Base-by-base conservation (phyloP, 2,888 invertebrate genomes). In the Diaprepes abbreviatus region DNA sequence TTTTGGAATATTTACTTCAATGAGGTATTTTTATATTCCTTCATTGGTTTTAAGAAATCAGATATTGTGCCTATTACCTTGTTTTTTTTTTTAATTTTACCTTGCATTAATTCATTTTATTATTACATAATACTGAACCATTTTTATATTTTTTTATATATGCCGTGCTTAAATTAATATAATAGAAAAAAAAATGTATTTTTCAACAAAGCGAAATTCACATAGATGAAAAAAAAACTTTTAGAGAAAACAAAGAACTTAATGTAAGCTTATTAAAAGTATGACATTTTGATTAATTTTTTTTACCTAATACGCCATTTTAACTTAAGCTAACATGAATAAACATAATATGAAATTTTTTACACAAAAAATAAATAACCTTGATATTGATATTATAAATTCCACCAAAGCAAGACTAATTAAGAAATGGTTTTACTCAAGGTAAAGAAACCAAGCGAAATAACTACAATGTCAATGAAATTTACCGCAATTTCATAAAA, bases 371-470 rank as follows among this genome's bases (percentile, higher is more conserved):
- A 57, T 19, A 24, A 66, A 40, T 52, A 68, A 59, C 71, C 71
- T 68, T 71, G 71, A 64, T 71, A 67, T 68, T 71, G 71, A 65
- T 71, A 71, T 71, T 71, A 71, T 58, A 71, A 67, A 71, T 71
- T 71, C 71, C 65, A 71, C 57, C 60, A 68, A 71, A 68, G 71
- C 71, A 68, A 59, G 71, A 71, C 71, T 71, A 71, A 71, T 71
- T 71, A 71, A 68, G 57, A 71, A 71, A 71, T 71, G 64, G 65
- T 43, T 71, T 68, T 71, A 60, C 65, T 71, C 71, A 71, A 71
- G 71, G 71, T 50, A 45, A 71, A 54, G 65, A 66, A 62, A 62
- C 70, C 58, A 59, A 58, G 62, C 40, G 21, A 59, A 35, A 55
- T 67, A 63, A 63, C 50, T 64, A 65, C 71, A 71, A 64, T 68